A percentile compares a stretch with the other conserved stretches of the same genome.
These are phyloP conservation scores for Caenorhabditis imperialis DNA, from an alignment of 2,888 invertebrate genomes.

Conservation along the genomic window DNA sequence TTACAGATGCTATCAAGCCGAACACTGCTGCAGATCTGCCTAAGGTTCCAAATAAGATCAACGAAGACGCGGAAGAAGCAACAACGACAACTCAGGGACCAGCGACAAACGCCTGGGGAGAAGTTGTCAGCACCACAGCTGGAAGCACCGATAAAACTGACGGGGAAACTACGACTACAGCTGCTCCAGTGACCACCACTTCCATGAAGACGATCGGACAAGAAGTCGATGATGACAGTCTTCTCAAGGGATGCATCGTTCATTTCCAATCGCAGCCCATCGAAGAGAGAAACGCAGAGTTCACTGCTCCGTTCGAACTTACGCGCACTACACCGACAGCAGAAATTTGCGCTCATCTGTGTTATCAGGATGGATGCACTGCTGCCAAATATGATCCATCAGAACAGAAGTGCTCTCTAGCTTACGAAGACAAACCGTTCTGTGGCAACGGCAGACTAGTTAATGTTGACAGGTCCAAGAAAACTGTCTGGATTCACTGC, in stretches of 20 bases:
- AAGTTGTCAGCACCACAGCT: conserved; percentile 3
- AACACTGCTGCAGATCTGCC: conserved; percentile 13
- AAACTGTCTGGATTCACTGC: conserved; percentile 70
- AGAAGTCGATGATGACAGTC: conserved; percentile 39
- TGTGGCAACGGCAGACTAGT: conserved; percentile 60
- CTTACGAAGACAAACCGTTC: conserved; percentile 69
- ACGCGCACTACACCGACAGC: conserved; percentile 58
- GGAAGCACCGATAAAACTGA: neutral
- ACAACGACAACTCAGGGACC: conserved; percentile 20
- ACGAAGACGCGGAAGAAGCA: conserved; percentile 12
- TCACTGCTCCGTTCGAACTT: conserved; percentile 65
- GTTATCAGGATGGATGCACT: conserved; percentile 74
- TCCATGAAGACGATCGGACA: conserved; percentile 30
- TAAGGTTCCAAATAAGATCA: conserved; percentile 23
- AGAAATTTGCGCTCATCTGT: conserved; percentile 69
- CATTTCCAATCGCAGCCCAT: conserved; percentile 70
- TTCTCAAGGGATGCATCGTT: conserved; percentile 66
- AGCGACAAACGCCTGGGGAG: conserved; percentile 43
- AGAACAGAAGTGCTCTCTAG: conserved; percentile 62
- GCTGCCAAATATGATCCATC: conserved; percentile 66
- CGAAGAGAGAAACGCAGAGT: conserved; percentile 58
- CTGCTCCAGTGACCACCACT: conserved; percentile 3
- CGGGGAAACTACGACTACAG: conserved; percentile 2
- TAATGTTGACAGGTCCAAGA: conserved; percentile 47
- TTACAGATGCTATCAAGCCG: conserved; percentile 47